Evolutionary conservation across 2,888 invertebrate genomes (phyloP).

Genomic region (Villa cingulata): DNA sequence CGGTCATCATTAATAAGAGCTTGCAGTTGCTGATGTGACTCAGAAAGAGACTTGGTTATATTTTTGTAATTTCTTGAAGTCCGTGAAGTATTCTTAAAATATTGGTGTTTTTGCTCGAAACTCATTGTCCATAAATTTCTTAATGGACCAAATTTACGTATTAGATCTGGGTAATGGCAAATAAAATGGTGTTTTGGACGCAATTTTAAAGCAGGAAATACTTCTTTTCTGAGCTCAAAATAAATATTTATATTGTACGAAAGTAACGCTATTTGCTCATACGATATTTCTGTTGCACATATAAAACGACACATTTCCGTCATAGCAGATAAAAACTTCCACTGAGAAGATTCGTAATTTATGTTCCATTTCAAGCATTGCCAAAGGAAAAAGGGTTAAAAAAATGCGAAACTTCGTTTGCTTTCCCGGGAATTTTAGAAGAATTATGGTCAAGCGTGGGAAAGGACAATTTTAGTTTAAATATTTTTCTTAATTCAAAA

Average conservation of each 20-base stretch:
- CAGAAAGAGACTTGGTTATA: not conserved
- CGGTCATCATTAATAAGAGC: not conserved
- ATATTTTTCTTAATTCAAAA: not conserved
- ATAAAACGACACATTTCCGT: conserved; percentile 1
- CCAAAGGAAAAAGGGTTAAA: not conserved
- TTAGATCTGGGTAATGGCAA: conserved; percentile 10
- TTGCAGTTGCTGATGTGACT: not conserved
- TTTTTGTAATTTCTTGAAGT: conserved; percentile 15
- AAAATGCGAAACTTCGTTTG: not conserved
- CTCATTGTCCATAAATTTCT: conserved; percentile 10
- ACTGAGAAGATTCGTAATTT: not conserved
- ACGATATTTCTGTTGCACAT: not conserved
- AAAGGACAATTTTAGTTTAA: not conserved
- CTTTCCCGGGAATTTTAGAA: conserved; percentile 4
- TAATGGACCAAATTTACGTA: conserved; percentile 9
- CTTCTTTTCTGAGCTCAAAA: conserved; percentile 4
- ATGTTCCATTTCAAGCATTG: not conserved
- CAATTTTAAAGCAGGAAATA: conserved; percentile 8
- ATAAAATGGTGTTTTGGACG: conserved; percentile 11
- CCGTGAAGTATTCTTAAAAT: conserved; percentile 15
- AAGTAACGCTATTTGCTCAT: not conserved
- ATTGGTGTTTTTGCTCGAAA: conserved; percentile 20
- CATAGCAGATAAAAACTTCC: not conserved
- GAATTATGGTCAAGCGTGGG: not conserved
- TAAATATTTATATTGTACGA: conserved; percentile 1